Base-by-base conservation (phyloP, 1,140 invertebrate genomes). In the Drosophila azteca region DNA sequence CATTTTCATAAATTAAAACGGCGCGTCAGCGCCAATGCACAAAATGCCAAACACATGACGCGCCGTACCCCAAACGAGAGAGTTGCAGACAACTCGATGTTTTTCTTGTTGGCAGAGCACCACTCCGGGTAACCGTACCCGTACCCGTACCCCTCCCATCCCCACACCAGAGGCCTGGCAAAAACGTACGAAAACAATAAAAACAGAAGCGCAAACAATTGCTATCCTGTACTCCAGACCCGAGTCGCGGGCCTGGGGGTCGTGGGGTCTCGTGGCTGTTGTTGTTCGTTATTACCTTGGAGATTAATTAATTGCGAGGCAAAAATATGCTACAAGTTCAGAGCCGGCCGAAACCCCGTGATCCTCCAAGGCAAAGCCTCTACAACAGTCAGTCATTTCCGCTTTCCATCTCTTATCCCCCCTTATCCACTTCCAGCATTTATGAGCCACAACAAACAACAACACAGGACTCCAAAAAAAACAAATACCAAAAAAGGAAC, bases 231-330 rank as follows among this genome's bases (percentile, higher is more conserved):
- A 41, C 53, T 65, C 61, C 59, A 44, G 58, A 26, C 3, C 4
- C 11, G 35, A 8, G 24, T 26, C 11, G 11, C 1, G 35, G 35
- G 3, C 4, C 31, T n/a, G 31, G 4, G 29, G 8, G 2, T 8
- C 2, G 29, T 20, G 59, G 29, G 13, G 13, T 45, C 49, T 46
- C 63, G 35, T 48, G 58, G 29, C 44, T 59, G 43, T 51, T 73
- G 53, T 64, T 75, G 50, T 80, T 85, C 76, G 73, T 85, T 85
- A 85, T 85, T 85, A 85, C 81, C 81, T 85, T 85, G 81, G 81
- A 85, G 81, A 85, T 85, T 85, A 85, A 85, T 85, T 85, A 85
- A 85, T 85, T 87, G 81, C 78, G 72, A 68, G 63, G 59, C 78
- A 75, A 61, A 84, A 85, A 85, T 87, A 87, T 82, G 83, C 78